These are phyloP conservation scores for Lasioglossum vierecki DNA, from an alignment of 2,888 invertebrate species.

Conservation along the genomic window DNA sequence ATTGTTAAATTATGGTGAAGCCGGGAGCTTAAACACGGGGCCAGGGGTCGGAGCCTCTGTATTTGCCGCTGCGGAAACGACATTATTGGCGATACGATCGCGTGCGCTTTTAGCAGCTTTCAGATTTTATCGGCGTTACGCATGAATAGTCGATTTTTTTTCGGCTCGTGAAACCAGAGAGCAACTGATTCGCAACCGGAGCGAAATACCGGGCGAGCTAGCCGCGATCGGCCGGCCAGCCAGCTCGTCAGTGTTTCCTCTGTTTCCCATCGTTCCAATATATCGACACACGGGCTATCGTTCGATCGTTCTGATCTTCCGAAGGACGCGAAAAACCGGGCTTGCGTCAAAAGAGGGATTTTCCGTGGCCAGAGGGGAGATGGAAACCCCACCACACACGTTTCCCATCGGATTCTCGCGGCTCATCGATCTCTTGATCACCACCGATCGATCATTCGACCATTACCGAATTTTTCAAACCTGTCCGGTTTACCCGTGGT, in stretches of 20 bases:
- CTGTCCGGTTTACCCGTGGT: neutral
- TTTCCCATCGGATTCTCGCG: slow-evolving; percentile 6
- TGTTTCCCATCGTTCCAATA: slow-evolving; percentile 54
- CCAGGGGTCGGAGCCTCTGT: slow-evolving; percentile 31
- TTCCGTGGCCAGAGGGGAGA: neutral
- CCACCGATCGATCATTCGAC: neutral
- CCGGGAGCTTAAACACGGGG: slow-evolving; percentile 35
- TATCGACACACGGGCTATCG: slow-evolving; percentile 43
- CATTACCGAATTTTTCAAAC: slow-evolving; percentile 3
- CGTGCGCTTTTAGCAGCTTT: slow-evolving; percentile 65
- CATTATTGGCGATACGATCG: slow-evolving; percentile 69
- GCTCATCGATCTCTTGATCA: slow-evolving; percentile 7
- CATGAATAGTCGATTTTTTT: slow-evolving; percentile 70
- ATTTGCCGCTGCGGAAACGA: slow-evolving; percentile 63
- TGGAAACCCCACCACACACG: neutral
- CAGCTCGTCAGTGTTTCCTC: slow-evolving; percentile 56
- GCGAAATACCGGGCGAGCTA: slow-evolving; percentile 59
- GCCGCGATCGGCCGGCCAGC: slow-evolving; percentile 48
- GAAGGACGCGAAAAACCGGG: slow-evolving; percentile 43
- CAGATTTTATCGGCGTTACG: slow-evolving; percentile 63
- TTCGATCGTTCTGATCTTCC: slow-evolving; percentile 39
- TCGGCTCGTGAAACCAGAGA: slow-evolving; percentile 62
- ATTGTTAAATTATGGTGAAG: slow-evolving; percentile 45
- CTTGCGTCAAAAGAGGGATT: slow-evolving; percentile 18
- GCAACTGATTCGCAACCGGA: slow-evolving; percentile 68